Evolutionary conservation across 2,888 invertebrate genomes (phyloP).

Genomic region (Cryptophagus acutangulus): DNA sequence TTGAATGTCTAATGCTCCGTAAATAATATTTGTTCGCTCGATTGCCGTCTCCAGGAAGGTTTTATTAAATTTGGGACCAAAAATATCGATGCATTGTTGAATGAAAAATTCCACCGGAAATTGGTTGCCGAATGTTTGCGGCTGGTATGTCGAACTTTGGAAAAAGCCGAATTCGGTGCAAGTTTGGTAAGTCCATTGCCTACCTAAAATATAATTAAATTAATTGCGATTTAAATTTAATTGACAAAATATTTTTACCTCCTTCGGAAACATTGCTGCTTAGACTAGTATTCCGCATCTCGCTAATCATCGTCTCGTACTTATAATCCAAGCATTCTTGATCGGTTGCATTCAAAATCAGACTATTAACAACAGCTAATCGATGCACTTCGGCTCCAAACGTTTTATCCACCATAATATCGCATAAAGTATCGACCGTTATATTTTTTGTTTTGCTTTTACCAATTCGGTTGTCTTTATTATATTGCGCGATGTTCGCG

Average conservation of each 20-base stretch:
- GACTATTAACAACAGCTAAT: conserved; percentile 67
- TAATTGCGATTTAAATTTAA: conserved; percentile 12
- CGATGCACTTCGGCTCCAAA: conserved; percentile 61
- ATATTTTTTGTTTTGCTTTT: conserved; percentile 59
- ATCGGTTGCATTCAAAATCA: conserved; percentile 61
- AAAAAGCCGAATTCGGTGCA: conserved; percentile 96
- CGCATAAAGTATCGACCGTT: conserved; percentile 77
- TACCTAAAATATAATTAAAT: conserved; percentile 48
- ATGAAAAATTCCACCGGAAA: conserved; percentile 75
- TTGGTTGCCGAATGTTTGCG: conserved; percentile 64
- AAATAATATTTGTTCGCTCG: conserved; percentile 69
- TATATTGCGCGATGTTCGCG: conserved; percentile 90
- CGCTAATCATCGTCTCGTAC: conserved; percentile 69
- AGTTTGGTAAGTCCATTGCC: conserved; percentile 93
- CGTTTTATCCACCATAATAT: conserved; percentile 62
- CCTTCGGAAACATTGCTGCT: conserved; percentile 58
- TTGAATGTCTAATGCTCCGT: conserved; percentile 69
- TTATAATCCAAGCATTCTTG: conserved; percentile 79
- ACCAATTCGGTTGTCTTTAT: conserved; percentile 81
- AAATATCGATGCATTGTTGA: conserved; percentile 78
- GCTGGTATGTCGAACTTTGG: conserved; percentile 73
- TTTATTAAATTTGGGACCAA: conserved; percentile 65
- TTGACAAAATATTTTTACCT: conserved; percentile 49
- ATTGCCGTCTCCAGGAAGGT: conserved; percentile 59
- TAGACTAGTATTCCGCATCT: conserved; percentile 66